These are phyloP conservation scores for Leucania comma DNA, from an alignment of 2,888 invertebrate genomes.

Conservation along the genomic window DNA sequence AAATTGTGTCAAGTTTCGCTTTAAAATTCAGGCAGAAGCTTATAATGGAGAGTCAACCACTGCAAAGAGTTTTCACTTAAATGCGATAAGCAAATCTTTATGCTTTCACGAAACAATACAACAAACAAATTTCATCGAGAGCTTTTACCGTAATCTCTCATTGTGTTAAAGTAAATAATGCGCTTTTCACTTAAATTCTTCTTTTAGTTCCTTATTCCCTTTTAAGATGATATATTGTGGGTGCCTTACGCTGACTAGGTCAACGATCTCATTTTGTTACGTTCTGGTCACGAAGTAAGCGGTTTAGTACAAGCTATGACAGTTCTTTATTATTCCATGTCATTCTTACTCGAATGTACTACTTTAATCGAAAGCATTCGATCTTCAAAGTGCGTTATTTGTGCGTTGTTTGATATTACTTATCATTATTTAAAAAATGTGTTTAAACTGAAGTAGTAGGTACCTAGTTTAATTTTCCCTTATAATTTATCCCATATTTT, in stretches of 20 bases:
- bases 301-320: slow-evolving; percentile 2
- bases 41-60: not conserved
- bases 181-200: slow-evolving; percentile 15
- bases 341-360: not conserved
- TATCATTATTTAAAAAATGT: too few relatives aligned
- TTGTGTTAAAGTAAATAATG: slow-evolving; percentile 28
- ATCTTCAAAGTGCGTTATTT: not conserved
- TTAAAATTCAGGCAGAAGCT: too few relatives aligned
- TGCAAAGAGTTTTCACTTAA: not conserved
- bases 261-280: slow-evolving; percentile 54
- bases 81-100: slow-evolving; percentile 3
- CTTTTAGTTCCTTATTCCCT: slow-evolving; percentile 23
- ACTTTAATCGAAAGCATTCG: not conserved
- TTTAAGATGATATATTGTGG: slow-evolving; percentile 49
- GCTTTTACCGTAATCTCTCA: slow-evolving; percentile 5
- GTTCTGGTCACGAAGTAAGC: slow-evolving; percentile 38
- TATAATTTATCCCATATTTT: too few relatives aligned
- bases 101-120: slow-evolving; percentile 3
- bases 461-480: too few relatives aligned
- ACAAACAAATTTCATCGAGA: slow-evolving; percentile 4
- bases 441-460: too few relatives aligned
- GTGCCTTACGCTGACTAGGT: slow-evolving; percentile 51
- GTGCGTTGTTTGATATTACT: not conserved
- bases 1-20: too few relatives aligned
- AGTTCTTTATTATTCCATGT: not conserved